Percentiles rank a stretch among this genome's conserved stretches.
Evolutionary conservation across 2,113 vertebrate species (phyloP).

Genomic region (Phylloscopus trochilus): DNA sequence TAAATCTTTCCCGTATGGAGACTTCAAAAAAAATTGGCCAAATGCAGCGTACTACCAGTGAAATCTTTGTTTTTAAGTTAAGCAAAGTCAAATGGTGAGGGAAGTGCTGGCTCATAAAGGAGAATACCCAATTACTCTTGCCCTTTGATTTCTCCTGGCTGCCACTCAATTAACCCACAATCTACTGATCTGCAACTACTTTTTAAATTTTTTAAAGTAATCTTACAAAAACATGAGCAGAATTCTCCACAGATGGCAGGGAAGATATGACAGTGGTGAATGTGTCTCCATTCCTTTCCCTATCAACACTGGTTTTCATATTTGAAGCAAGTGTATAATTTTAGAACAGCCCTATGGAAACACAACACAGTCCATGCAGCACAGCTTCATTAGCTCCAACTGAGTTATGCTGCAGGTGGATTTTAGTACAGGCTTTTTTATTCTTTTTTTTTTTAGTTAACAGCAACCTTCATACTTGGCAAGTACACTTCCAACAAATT

Average conservation of each 20-base stretch:
- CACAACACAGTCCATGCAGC: neutral
- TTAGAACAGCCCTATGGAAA: neutral
- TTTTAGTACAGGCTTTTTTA: neutral
- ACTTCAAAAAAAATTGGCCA: neutral
- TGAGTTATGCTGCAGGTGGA: rapidly evolving
- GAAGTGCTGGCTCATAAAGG: neutral
- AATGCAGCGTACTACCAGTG: neutral
- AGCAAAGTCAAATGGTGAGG: neutral
- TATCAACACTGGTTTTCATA: neutral
- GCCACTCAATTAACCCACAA: neutral
- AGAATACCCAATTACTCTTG: neutral
- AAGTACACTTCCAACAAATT: neutral
- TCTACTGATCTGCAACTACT: neutral
- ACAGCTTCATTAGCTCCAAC: neutral
- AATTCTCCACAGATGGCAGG: neutral
- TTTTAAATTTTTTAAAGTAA: neutral
- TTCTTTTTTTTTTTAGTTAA: neutral
- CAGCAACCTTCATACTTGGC: neutral
- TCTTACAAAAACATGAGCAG: neutral
- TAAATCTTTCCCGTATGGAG: neutral
- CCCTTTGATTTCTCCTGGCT: neutral
- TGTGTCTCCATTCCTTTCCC: neutral
- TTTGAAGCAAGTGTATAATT: neutral
- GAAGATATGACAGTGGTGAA: neutral
- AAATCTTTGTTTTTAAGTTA: neutral